Evolutionary conservation across 2,888 invertebrate species (phyloP).

Genomic region (Lasioglossum villosulum): DNA sequence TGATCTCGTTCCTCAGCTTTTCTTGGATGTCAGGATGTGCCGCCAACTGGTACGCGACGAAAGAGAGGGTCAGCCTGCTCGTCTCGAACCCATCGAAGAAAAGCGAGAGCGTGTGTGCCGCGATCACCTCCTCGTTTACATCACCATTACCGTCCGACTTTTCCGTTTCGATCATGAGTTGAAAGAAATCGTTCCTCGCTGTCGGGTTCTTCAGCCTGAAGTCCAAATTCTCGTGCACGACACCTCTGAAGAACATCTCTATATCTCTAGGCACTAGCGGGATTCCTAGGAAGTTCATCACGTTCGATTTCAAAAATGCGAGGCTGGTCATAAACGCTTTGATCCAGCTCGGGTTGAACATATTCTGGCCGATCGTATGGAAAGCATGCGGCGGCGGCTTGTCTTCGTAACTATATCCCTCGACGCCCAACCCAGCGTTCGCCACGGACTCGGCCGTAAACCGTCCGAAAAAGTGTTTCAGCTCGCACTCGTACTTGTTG

Average conservation of each 20-base stretch:
- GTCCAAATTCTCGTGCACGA: slow-evolving; percentile 68
- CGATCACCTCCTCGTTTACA: slow-evolving; percentile 77
- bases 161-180: slow-evolving; percentile 82
- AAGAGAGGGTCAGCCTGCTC: slow-evolving; percentile 84
- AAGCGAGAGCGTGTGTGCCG: slow-evolving; percentile 85
- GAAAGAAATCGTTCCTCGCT: slow-evolving; percentile 84
- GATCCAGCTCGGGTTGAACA: slow-evolving; percentile 68
- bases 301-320: slow-evolving; percentile 56
- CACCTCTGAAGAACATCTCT: slow-evolving; percentile 71
- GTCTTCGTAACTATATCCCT: slow-evolving; percentile 74
- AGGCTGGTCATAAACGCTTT: slow-evolving; percentile 1
- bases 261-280: slow-evolving; percentile 61
- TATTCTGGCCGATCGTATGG: slow-evolving; percentile 29
- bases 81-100: slow-evolving; percentile 86
- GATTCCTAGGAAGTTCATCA: slow-evolving; percentile 49
- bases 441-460: slow-evolving; percentile 76
- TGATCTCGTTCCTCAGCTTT: slow-evolving; percentile 84
- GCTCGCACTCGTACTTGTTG: slow-evolving; percentile 60
- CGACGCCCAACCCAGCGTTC: slow-evolving; percentile 70
- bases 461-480: slow-evolving; percentile 67
- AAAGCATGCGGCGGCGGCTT: slow-evolving; percentile 55
- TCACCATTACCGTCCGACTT: slow-evolving; percentile 58
- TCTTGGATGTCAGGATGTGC: slow-evolving; percentile 84
- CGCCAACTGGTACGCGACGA: slow-evolving; percentile 84
- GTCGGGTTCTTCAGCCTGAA: slow-evolving; percentile 71